phyloP scores from a whole-genome alignment of 2,113 vertebrate genomes.

The Cyprinodon variegatus region DNA sequence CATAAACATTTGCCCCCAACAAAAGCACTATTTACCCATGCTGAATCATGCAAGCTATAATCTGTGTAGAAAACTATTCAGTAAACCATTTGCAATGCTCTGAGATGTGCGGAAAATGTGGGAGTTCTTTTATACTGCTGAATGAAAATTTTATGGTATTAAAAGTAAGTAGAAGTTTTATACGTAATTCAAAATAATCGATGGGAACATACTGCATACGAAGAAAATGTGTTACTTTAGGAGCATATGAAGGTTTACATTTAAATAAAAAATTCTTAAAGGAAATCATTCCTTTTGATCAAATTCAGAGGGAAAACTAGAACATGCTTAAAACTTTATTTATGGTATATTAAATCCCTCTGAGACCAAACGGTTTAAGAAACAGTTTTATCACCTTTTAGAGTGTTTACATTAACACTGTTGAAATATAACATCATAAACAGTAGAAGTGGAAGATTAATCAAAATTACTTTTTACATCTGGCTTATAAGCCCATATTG shows the following conservation, averaged over 20 bases:
- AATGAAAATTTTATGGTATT: not conserved
- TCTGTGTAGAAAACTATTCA: not conserved
- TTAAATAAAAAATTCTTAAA: not conserved
- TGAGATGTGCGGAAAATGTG: not conserved
- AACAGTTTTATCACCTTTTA: not conserved
- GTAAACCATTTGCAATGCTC: not conserved
- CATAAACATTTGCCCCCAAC: slow-evolving; percentile 1
- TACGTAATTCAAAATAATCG: not conserved
- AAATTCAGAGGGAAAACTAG: not conserved
- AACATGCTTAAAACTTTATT: not conserved
- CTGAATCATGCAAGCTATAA: slow-evolving; percentile 1
- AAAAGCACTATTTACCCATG: slow-evolving; percentile 5
- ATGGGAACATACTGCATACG: not conserved
- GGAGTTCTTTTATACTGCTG: not conserved
- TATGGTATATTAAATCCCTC: not conserved
- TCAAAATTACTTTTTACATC: not conserved
- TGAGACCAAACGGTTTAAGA: not conserved
- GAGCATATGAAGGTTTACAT: not conserved
- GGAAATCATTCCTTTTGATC: not conserved
- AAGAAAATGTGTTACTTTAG: not conserved
- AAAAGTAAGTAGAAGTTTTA: not conserved
- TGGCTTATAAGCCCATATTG: not conserved
- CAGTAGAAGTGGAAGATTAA: not conserved
- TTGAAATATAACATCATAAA: not conserved
- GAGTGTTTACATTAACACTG: not conserved